Evolutionary conservation across 2,113 vertebrate genomes (phyloP), one percentile per base, ranked within the genome.

Genomic region (Colaptes auratus): DNA sequence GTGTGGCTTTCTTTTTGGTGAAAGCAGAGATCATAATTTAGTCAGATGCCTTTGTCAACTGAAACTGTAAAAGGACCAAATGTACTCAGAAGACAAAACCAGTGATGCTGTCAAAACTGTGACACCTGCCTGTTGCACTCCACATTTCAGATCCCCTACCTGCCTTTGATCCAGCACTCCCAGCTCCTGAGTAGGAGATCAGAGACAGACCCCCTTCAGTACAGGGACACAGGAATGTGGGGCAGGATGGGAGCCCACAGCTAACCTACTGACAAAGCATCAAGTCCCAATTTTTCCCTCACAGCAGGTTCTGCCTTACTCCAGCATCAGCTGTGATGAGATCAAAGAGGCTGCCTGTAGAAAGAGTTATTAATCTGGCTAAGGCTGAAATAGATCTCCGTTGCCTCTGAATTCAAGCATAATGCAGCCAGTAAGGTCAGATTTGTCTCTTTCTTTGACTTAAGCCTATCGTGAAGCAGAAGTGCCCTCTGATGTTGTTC

Each of bases 401-500:
- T 4, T 86, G 59, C 52, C 66, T 92, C 86, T 70, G 74, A 78
- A 76, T 74, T 56, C 18, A 24, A 69, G 19, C 1, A 1, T 6
- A 5, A 60, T 80, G 91, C 77, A 82, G 69, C 21, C 4, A 1
- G 56, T 71, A 92, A 88, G 79, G 73, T 92, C 86, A 82, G 75
- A 48, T 89, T 72, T 95, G 83, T 71, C 89, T 58, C 33, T 82
- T 90, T 80, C 90, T 94, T 74, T 89, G 78, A 59, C 52, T 77
- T 65, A 82, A 73, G 58, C 46, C 36, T 78, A 77, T 19, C 59
- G 96, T 80, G 92, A 94, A 71, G 80, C 75, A 90, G 89, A 97
- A 97, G 83, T 95, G 87, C 91, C 87, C 84, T 96, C 94, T 96
- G 82, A 95, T 30, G 46, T 84, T 96, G 69, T 52, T 95, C 71